Percentiles rank a stretch among this genome's conserved stretches.
phyloP scores from a whole-genome alignment of 2,113 vertebrate genomes.

The Terrapene triunguis region DNA sequence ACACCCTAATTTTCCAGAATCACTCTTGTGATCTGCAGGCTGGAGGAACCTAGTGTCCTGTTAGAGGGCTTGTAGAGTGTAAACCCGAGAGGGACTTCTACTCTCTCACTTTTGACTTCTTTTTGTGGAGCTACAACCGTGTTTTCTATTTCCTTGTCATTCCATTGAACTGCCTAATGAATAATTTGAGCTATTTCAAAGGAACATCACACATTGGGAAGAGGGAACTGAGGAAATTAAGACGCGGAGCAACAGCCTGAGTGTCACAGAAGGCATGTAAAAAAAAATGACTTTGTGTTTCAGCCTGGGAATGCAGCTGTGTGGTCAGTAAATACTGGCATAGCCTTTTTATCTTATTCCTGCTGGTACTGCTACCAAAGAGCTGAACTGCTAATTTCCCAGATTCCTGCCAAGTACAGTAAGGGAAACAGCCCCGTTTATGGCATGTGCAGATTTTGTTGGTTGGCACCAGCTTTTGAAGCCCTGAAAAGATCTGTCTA shows the following conservation, averaged over 20 bases:
- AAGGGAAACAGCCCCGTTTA: not conserved
- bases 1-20: not conserved
- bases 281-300: constrained; percentile 62
- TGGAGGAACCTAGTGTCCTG: not conserved
- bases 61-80: not conserved
- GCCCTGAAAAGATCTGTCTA: constrained; percentile 49
- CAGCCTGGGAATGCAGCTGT: constrained; percentile 55
- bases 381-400: constrained; percentile 26
- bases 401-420: constrained; percentile 43
- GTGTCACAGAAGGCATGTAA: constrained; percentile 48
- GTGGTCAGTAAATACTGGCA: constrained; percentile 57
- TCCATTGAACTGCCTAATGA: constrained; percentile 52
- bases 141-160: constrained; percentile 25
- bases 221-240: constrained; percentile 24
- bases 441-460: not conserved
- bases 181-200: constrained; percentile 59
- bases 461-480: constrained; percentile 37
- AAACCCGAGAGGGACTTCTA: constrained; percentile 29
- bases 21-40: not conserved
- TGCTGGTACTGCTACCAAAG: constrained; percentile 17
- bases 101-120: constrained; percentile 14
- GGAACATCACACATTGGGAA: constrained; percentile 37
- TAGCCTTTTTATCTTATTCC: constrained; percentile 28
- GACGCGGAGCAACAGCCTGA: not conserved
- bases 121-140: constrained; percentile 19